Evolutionary conservation across 2,888 invertebrate species (phyloP).

Genomic region (Trimorus sp.): DNA sequence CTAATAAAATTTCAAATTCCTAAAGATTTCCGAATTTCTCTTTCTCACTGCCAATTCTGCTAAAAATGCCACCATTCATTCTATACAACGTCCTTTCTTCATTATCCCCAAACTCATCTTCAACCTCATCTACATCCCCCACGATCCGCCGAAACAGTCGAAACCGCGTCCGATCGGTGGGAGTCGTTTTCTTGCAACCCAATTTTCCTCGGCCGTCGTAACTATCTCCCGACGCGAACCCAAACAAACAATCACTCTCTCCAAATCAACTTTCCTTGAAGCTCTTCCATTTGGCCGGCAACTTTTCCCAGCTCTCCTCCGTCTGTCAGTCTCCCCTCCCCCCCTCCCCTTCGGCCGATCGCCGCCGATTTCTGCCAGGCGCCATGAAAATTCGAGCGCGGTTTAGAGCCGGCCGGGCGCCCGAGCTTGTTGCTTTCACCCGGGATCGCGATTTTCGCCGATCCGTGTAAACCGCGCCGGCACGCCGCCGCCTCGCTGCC

Average conservation of each 20-base stretch:
- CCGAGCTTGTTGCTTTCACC: slow-evolving; percentile 36
- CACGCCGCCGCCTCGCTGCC: slow-evolving; percentile 25
- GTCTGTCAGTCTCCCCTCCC: background rate
- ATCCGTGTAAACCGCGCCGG: slow-evolving; percentile 32
- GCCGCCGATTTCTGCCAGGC: slow-evolving; percentile 3
- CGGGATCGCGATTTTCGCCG: slow-evolving; percentile 31
- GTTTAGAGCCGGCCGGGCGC: background rate
- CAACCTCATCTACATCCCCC: too few relatives aligned
- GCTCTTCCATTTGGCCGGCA: slow-evolving; percentile 44
- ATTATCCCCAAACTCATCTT: too few relatives aligned
- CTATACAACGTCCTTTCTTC: too few relatives aligned
- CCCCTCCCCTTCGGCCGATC: background rate
- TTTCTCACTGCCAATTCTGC: too few relatives aligned
- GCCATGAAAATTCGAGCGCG: slow-evolving; percentile 40
- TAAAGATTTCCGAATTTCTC: too few relatives aligned
- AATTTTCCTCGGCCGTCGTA: slow-evolving; percentile 41
- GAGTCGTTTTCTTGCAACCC: slow-evolving; percentile 42
- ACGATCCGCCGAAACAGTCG: too few relatives aligned
- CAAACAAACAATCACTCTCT: slow-evolving; percentile 63
- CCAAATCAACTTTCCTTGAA: slow-evolving; percentile 60
- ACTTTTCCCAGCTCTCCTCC: slow-evolving; percentile 48
- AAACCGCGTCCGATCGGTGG: too few relatives aligned
- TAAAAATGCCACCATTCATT: too few relatives aligned
- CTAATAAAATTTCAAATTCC: too few relatives aligned
- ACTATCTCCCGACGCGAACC: slow-evolving; percentile 46